Conservation (phyloP, 1,140 invertebrate genomes). For the Paraescarpia echinospica region DNA sequence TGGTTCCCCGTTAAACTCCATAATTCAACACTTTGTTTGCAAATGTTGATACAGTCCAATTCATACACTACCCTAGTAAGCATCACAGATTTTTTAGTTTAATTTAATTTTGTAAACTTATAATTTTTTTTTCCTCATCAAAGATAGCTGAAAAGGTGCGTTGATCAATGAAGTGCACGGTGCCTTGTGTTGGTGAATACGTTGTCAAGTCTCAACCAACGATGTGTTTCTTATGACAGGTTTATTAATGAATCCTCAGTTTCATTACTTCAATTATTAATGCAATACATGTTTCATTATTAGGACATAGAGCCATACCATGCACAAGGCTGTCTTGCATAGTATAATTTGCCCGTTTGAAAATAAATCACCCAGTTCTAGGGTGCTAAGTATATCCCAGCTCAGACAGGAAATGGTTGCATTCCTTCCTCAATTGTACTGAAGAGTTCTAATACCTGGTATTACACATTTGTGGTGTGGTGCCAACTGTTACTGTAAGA, state of each 20-base stretch:
- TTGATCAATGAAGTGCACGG: too few species aligned
- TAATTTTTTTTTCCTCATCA: too few species aligned
- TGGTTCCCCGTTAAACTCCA: background rate
- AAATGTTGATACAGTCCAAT: background rate
- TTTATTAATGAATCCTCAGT: background rate
- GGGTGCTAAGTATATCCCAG: background rate
- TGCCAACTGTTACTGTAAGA: background rate
- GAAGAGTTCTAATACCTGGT: background rate
- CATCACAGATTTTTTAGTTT: background rate
- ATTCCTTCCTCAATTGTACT: background rate
- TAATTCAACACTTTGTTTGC: background rate
- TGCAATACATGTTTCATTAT: background rate
- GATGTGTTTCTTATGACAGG: too few species aligned
- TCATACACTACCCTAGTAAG: background rate
- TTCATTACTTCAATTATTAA: constrained; percentile 2
- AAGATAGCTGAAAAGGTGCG: too few species aligned
- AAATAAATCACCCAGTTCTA: background rate
- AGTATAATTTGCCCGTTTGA: background rate
- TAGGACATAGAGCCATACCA: background rate
- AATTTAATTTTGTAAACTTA: background rate
- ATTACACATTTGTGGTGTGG: background rate
- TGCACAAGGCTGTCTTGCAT: background rate
- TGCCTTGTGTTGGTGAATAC: too few species aligned
- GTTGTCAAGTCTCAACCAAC: background rate
- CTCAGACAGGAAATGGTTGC: background rate